Evolutionary conservation across 1,140 invertebrate species (phyloP).

Genomic region (Cepaea nemoralis): DNA sequence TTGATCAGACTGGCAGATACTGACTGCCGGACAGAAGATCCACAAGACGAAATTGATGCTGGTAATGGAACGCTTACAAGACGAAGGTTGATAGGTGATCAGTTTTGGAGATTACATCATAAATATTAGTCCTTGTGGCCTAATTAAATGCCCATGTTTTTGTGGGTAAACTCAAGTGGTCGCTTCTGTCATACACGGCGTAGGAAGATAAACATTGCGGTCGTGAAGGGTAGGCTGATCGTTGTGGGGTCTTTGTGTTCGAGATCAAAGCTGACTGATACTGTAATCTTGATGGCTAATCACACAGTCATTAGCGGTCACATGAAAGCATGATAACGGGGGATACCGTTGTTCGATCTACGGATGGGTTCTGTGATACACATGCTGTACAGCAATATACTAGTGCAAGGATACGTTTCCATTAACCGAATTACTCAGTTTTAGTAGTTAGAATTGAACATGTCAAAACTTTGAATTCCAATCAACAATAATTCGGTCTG

Average conservation of each 20-base stretch:
- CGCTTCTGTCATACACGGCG: background rate
- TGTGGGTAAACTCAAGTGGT: background rate
- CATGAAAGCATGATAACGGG: background rate
- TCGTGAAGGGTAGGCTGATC: background rate
- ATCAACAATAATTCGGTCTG: too few relatives aligned
- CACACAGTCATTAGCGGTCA: background rate
- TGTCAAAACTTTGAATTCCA: too few relatives aligned
- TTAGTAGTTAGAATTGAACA: too few relatives aligned
- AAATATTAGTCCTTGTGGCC: background rate
- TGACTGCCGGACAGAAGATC: background rate
- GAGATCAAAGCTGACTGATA: slow-evolving; percentile 13
- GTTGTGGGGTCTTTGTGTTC: background rate
- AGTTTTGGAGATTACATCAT: background rate
- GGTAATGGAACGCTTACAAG: background rate
- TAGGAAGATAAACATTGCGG: background rate
- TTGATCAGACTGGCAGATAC: slow-evolving; percentile 4
- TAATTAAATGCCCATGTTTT: slow-evolving; percentile 14
- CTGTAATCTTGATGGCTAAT: background rate
- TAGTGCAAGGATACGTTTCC: too few relatives aligned
- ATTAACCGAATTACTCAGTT: too few relatives aligned
- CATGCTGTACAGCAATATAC: too few relatives aligned
- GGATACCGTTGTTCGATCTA: background rate
- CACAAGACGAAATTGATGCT: background rate
- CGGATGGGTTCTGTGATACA: too few relatives aligned
- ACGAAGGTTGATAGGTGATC: background rate